Evolutionary conservation across 1,140 invertebrate genomes (phyloP), one percentile per base, ranked within the genome.

Genomic region (Listronotus bonariensis): DNA sequence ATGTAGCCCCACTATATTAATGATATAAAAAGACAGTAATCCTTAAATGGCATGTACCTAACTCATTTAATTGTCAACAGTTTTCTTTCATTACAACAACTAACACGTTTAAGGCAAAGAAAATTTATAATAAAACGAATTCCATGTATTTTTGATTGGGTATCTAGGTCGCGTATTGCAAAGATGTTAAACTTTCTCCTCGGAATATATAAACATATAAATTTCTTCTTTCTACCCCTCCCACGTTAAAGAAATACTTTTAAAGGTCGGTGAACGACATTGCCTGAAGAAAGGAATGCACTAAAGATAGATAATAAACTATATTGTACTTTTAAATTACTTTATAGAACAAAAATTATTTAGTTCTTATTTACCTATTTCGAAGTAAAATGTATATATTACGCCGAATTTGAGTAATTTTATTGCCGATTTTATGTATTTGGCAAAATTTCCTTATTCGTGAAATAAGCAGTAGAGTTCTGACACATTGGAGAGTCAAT

Each of bases 241-340:
- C 45, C 18, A 48, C 18, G 15, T n/a, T 6, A 14, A 42, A 48
- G 42, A 58, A 32, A 60, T 60, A 38, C 57, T 51, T 60, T 34
- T 40, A 32, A 60, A 60, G 57, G 57, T 60, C 57, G 57, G 57
- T 60, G 57, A 60, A 60, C 57, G 53, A 49, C 52, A 56, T 64
- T 64, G 53, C 61, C 54, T 38, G 61, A 55, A 48, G 52, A 62
- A 53, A 62, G 26, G 51, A 12, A 45, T 15, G 20, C 11, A 36
- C 34, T 12, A 7, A 36, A 36, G 34, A 36, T 36, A 36, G 20
- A 26, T 36, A 36, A 36, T 36, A 36, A 1, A 10, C 2, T 36
- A 36, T 36, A 12, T 36, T 36, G 11, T 7, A 36, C 8, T 36
- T 8, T 36, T 10, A 4, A 36, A 36, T 36, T 26, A 26, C 5